Evolutionary conservation across 2,113 vertebrate species (phyloP).

Genomic region (Hippocampus mohnikei): DNA sequence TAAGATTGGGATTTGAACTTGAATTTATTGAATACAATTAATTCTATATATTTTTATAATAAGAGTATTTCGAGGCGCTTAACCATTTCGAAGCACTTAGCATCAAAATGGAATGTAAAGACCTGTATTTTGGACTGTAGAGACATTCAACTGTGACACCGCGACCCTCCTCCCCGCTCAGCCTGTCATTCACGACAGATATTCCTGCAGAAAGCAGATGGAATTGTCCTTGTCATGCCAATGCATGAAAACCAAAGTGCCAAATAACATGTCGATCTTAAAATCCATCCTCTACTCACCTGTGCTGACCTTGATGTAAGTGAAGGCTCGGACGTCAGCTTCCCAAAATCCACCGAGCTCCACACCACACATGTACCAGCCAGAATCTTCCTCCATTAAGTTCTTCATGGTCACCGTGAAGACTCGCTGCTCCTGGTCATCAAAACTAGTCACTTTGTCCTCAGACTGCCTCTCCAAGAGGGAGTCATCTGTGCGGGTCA

Average conservation of each 20-base stretch:
- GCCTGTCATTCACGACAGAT: slow-evolving; percentile 37
- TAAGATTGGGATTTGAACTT: not conserved
- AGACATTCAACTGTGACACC: slow-evolving; percentile 56
- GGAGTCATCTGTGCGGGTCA: slow-evolving; percentile 59
- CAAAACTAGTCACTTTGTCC: slow-evolving; percentile 53
- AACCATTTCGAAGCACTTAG: too few relatives aligned
- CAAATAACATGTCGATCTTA: too few relatives aligned
- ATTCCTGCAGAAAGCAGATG: slow-evolving; percentile 54
- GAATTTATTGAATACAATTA: not conserved
- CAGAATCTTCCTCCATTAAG: slow-evolving; percentile 53
- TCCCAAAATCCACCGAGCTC: slow-evolving; percentile 62
- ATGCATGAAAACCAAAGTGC: not conserved
- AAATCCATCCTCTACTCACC: slow-evolving; percentile 51
- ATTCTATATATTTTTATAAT: not conserved
- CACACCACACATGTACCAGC: slow-evolving; percentile 72
- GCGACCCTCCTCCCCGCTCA: slow-evolving; percentile 63
- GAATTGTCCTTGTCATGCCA: not conserved
- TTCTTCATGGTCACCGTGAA: slow-evolving; percentile 68
- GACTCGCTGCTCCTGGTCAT: slow-evolving; percentile 62
- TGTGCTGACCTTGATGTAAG: slow-evolving; percentile 63
- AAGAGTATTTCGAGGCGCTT: not conserved
- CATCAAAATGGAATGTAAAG: not conserved
- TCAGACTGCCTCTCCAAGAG: not conserved
- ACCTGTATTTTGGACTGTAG: slow-evolving; percentile 73
- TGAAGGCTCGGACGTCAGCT: slow-evolving; percentile 39